Base-by-base conservation (phyloP, 2,888 invertebrate genomes). In the Trichogramma evanescens region DNA sequence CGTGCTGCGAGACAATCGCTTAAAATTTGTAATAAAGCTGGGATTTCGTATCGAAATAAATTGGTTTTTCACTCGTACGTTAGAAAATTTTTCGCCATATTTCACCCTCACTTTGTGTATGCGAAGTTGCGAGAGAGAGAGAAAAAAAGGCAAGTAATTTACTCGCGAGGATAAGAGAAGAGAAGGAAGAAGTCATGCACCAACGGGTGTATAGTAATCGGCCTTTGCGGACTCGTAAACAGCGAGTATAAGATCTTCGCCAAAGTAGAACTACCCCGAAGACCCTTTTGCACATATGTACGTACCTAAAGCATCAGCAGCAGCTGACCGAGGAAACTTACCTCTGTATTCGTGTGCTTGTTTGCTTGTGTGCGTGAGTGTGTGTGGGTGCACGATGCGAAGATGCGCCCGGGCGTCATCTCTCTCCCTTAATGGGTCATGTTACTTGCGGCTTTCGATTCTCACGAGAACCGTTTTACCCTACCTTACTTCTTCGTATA, bases 151-250 rank as follows among this genome's bases (percentile, higher is more conserved):
- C 26, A 26, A 26, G 26, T 26, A 26, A 26, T 26, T 26, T 26
- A 26, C 26, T 26, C 26, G 26, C 26, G 49, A 43, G 4, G 13
- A 49, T 49, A 49, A 49, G 41, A 52, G 13, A 51, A 26, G 8
- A 39, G 46, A 4, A 8, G 7, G 39, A 50, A 42, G 49, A 51
- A 49, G 59, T 55, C 50, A 53, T 54, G 61, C 59, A 41, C 50
- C 45, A 41, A 58, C 59, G 61, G 66, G 64, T 70, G 66, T 26
- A 26, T 26, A 26, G 71, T 73, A 74, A 74, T 71, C 72, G 75
- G 70, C 68, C 74, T 72, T 72, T 61, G 70, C 66, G 70, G 74
- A 70, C 70, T 73, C 72, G 69, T 75, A 74, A 75, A 75, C 70
- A 69, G 67, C 66, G 66, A 60, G 65, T 65, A 66, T 67, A 66